Evolutionary conservation across 2,113 vertebrate genomes (phyloP).

Genomic region (Notechis scutatus): DNA sequence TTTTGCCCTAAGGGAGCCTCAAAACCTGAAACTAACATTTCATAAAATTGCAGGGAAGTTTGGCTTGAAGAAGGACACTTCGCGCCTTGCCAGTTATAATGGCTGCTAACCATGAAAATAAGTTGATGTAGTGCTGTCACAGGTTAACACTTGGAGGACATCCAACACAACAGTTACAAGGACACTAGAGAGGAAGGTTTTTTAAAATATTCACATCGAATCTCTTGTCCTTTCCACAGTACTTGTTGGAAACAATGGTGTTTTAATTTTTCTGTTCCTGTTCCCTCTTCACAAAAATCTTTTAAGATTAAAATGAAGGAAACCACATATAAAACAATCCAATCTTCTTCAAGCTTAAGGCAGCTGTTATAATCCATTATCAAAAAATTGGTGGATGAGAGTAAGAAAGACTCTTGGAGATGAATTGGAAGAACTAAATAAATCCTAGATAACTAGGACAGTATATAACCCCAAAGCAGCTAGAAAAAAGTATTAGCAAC

Average conservation of each 20-base stretch:
- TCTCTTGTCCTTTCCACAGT: conserved; percentile 1
- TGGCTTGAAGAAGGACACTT: background rate
- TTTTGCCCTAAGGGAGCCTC: background rate
- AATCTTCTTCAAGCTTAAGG: conserved; percentile 42
- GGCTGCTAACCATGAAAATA: rapidly evolving
- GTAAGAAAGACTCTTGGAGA: conserved; percentile 20
- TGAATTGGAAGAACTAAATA: conserved; percentile 55
- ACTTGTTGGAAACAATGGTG: background rate
- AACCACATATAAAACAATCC: conserved; percentile 34
- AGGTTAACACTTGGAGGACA: background rate
- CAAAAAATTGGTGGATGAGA: conserved; percentile 24
- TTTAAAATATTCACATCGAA: background rate
- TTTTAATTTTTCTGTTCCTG: conserved; percentile 31
- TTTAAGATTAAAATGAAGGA: conserved; percentile 38
- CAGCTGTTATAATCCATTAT: conserved; percentile 47
- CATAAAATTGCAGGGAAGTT: background rate
- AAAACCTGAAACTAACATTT: background rate
- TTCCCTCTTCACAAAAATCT: conserved; percentile 21
- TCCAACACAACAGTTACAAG: background rate
- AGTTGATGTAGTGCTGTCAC: background rate
- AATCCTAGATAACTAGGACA: conserved; percentile 53
- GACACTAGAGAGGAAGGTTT: background rate
- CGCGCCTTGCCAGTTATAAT: background rate
- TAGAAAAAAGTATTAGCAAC: conserved; percentile 35
- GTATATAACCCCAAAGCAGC: conserved; percentile 37